Percentiles rank a stretch among this genome's conserved stretches.
phyloP scores from a whole-genome alignment of 2,888 invertebrate genomes.

The Pandemis heparana region DNA sequence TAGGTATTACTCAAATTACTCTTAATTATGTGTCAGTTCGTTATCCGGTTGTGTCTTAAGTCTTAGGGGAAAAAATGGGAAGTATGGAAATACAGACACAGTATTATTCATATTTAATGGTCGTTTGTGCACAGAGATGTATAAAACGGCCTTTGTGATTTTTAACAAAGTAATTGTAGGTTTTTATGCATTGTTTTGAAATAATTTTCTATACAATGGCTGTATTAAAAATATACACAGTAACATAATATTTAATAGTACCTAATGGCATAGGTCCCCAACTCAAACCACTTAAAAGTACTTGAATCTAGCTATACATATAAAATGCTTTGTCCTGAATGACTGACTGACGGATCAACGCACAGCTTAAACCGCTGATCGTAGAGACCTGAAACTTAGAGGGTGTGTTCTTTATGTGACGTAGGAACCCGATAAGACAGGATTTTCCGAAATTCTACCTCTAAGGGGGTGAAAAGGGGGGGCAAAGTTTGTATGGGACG shows the following conservation, averaged over 20 bases:
- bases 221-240: not conserved
- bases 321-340: too few relatives aligned
- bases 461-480: too few relatives aligned
- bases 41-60: constrained; percentile 13
- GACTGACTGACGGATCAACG: too few relatives aligned
- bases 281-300: too few relatives aligned
- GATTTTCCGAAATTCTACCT: too few relatives aligned
- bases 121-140: constrained; percentile 12
- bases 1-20: not conserved
- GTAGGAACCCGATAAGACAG: too few relatives aligned
- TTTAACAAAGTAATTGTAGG: constrained; percentile 9
- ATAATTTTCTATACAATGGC: not conserved
- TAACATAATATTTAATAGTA: not conserved
- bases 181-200: constrained; percentile 1
- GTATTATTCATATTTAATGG: constrained; percentile 18
- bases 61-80: constrained; percentile 7
- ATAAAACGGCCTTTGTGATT: constrained; percentile 15
- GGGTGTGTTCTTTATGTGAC: too few relatives aligned
- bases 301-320: too few relatives aligned
- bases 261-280: not conserved
- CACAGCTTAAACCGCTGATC: too few relatives aligned
- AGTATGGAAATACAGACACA: constrained; percentile 19
- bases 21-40: constrained; percentile 5
- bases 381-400: too few relatives aligned
- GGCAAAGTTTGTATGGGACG: too few relatives aligned